Conservation (phyloP, 2,888 invertebrate species). For the Cephus nigrinus region DNA sequence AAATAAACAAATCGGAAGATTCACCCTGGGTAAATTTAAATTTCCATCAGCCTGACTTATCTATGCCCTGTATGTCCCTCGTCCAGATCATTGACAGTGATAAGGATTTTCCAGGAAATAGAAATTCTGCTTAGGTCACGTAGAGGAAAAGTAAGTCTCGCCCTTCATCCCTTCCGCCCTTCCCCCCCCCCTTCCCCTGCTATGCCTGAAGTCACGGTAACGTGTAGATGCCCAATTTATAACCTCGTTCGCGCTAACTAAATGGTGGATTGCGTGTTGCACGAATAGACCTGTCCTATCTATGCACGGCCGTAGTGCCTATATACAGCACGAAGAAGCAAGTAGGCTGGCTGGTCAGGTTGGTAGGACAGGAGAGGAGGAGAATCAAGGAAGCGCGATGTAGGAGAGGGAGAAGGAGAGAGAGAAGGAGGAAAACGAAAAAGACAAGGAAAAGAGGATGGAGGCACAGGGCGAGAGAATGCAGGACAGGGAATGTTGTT, state of each 20-base stretch:
- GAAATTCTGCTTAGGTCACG: background rate
- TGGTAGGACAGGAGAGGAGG: background rate
- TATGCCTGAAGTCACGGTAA: background rate
- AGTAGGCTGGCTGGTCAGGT: background rate
- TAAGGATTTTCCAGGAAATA: background rate
- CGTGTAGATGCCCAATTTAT: background rate
- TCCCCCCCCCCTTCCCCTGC: too few relatives aligned
- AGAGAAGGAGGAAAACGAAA: background rate
- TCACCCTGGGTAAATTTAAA: background rate
- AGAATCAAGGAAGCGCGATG: constrained; percentile 8
- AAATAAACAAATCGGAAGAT: background rate
- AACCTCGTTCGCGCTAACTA: background rate
- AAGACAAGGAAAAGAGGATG: constrained; percentile 1
- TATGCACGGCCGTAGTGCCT: background rate
- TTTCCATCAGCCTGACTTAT: background rate
- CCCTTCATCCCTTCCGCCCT: background rate
- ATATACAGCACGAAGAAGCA: background rate
- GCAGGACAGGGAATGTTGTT: background rate
- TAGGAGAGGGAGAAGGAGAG: background rate
- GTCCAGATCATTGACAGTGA: background rate
- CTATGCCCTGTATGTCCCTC: background rate
- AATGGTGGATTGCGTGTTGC: background rate
- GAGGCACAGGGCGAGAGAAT: background rate
- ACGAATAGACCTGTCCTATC: background rate
- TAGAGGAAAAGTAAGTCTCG: background rate